Conservation (phyloP, 2,797 vertebrate species). For the Pitangus sulphuratus region DNA sequence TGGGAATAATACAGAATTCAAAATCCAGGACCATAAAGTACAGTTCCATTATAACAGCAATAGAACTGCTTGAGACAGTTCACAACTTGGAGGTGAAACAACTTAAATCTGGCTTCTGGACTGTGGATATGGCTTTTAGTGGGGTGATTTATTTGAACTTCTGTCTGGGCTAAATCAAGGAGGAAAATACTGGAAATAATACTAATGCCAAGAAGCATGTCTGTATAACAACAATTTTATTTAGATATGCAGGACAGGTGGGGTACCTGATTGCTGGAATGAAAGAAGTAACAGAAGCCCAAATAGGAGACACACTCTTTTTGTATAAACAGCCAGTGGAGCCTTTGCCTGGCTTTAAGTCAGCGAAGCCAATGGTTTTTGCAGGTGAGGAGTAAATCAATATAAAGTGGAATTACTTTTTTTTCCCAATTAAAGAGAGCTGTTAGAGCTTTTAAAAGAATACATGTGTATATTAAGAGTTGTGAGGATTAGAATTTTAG, state of each 20-base stretch:
- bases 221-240: constrained; percentile 70
- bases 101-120: neutral
- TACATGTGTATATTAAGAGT: neutral
- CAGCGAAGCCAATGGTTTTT: constrained; percentile 97
- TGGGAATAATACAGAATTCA: neutral
- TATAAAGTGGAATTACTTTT: neutral
- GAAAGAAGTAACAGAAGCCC: constrained; percentile 96
- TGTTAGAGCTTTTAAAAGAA: neutral
- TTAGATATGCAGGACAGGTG: constrained; percentile 94
- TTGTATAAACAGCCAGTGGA: constrained; percentile 89
- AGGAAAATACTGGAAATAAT: neutral
- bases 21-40: neutral
- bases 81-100: neutral
- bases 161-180: neutral
- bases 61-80: neutral
- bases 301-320: constrained; percentile 95
- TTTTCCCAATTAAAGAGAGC: neutral
- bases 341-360: constrained; percentile 92
- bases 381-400: constrained; percentile 84
- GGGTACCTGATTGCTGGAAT: constrained; percentile 95
- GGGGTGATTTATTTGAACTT: neutral
- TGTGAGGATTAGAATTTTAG: neutral
- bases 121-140: neutral
- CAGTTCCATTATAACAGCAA: neutral
- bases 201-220: constrained; percentile 42